Conservation (phyloP, 2,888 invertebrate species). For the Epistrophe eligans region DNA sequence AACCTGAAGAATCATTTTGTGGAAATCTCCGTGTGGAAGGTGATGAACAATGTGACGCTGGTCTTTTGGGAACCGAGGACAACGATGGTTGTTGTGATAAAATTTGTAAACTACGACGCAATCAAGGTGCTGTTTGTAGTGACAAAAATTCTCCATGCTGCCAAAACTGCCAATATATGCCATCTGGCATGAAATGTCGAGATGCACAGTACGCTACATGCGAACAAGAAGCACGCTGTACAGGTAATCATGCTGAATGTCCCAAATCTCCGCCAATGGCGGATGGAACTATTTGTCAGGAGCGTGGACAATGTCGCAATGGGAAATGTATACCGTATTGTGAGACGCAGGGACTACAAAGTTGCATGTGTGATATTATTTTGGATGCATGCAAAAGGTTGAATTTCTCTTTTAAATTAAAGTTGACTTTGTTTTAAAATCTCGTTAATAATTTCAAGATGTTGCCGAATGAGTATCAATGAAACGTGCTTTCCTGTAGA, state of each 20-base stretch:
- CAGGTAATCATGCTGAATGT: constrained; percentile 92
- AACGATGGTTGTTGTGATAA: constrained; percentile 97
- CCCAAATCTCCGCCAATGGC: constrained; percentile 91
- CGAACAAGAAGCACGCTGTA: constrained; percentile 95
- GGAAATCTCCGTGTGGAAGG: constrained; percentile 98
- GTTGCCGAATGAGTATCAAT: constrained; percentile 95
- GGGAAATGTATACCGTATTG: constrained; percentile 98
- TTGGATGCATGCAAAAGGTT: constrained; percentile 94
- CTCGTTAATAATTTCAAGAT: constrained; percentile 82
- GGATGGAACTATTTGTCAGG: constrained; percentile 92
- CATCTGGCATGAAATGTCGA: constrained; percentile 92
- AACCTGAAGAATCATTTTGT: constrained; percentile 97
- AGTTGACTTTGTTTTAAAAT: not conserved
- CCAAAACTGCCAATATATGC: constrained; percentile 94
- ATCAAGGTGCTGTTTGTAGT: constrained; percentile 95
- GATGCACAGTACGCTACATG: constrained; percentile 96
- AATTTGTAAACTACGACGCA: constrained; percentile 93
- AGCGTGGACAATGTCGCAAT: constrained; percentile 94
- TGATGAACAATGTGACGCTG: constrained; percentile 98
- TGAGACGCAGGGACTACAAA: constrained; percentile 95
- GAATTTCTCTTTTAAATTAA: not conserved
- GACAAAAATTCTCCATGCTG: constrained; percentile 99
- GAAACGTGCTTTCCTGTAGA: constrained; percentile 96
- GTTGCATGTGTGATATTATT: constrained; percentile 98
- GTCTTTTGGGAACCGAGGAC: constrained; percentile 95